Percentiles rank a stretch among this genome's conserved stretches.
phyloP scores from a whole-genome alignment of 2,113 vertebrate species.

The Silurus meridionalis region DNA sequence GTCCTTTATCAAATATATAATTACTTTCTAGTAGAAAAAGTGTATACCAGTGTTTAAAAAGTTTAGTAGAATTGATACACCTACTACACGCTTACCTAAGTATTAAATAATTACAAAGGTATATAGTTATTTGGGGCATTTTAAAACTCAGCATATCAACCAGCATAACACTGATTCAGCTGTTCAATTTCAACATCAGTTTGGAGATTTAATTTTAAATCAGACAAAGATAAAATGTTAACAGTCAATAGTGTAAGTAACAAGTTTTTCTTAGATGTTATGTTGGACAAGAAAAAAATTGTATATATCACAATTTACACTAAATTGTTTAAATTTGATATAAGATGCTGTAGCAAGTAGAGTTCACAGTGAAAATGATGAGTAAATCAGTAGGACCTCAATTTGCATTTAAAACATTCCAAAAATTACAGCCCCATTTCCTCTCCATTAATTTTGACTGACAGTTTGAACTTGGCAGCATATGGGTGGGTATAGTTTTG shows the following conservation, averaged over 20 bases:
- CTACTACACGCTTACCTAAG: not conserved
- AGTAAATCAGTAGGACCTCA: constrained; percentile 1
- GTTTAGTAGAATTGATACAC: not conserved
- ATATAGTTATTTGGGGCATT: not conserved
- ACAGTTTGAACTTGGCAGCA: constrained; percentile 37
- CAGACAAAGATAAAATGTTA: not conserved
- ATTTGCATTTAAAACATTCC: not conserved
- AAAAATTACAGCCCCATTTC: constrained; percentile 34
- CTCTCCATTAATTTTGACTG: constrained; percentile 40
- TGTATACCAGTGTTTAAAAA: not conserved
- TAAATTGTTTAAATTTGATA: not conserved
- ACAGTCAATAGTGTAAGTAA: constrained; percentile 12
- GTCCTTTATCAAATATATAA: not conserved
- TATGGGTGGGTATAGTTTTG: constrained; percentile 26
- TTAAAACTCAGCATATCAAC: not conserved
- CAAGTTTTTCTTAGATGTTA: not conserved
- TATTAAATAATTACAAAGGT: not conserved
- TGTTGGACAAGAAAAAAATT: not conserved
- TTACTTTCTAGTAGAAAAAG: not conserved
- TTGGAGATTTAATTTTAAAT: not conserved
- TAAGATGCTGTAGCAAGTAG: not conserved
- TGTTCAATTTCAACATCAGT: not conserved
- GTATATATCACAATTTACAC: not conserved
- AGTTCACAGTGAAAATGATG: not conserved
- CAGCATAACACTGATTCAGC: not conserved